A percentile compares a stretch with the other conserved stretches of the same genome.
phyloP scores from a whole-genome alignment of 2,888 invertebrate species.

The Petrolisthes cinctipes region DNA sequence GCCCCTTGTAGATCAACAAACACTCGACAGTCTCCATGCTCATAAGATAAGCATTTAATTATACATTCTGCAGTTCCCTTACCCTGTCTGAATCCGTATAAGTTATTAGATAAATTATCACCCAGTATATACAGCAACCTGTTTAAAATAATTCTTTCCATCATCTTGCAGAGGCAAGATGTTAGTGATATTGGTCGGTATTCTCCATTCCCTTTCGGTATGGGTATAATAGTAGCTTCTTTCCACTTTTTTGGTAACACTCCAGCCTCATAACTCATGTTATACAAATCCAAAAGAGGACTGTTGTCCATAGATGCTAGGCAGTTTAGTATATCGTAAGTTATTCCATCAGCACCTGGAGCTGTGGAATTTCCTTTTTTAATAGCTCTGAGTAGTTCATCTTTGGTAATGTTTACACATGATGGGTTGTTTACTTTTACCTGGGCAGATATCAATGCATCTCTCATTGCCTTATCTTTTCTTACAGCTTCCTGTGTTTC shows the following conservation, averaged over 20 bases:
- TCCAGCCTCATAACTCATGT: neutral
- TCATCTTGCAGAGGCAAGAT: slow-evolving; percentile 1
- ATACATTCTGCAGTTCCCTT: neutral
- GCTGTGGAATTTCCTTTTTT: slow-evolving; percentile 1
- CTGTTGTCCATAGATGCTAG: neutral
- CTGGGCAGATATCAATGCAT: neutral
- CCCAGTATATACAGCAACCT: neutral
- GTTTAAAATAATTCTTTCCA: neutral
- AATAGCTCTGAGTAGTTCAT: neutral
- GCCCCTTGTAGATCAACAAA: no score
- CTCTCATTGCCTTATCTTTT: neutral
- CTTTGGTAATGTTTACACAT: neutral
- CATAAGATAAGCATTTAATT: no score
- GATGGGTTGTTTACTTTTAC: neutral
- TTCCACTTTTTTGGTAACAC: neutral
- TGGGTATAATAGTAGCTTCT: neutral
- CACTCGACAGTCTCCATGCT: no score
- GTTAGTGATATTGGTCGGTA: neutral
- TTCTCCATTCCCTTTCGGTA: slow-evolving; percentile 10
- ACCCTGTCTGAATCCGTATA: neutral
- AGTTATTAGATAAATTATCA: neutral
- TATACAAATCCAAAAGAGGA: neutral
- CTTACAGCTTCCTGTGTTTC: neutral
- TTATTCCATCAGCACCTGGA: neutral
- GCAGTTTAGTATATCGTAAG: neutral